Evolutionary conservation across 2,113 vertebrate species (phyloP).

Genomic region (Prolemur simus): DNA sequence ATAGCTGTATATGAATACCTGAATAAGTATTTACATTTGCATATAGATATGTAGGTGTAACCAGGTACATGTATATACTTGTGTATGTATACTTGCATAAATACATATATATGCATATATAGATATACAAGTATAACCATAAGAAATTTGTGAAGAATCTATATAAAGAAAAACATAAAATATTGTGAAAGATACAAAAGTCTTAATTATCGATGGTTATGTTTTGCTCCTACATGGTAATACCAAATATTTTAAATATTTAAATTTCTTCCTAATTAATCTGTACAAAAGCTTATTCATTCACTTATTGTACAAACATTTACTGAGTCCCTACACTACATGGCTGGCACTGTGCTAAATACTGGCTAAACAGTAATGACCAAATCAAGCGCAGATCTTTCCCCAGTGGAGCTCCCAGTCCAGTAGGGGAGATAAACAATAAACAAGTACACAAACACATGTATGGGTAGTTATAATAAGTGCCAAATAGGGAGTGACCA

Average conservation of each 20-base stretch:
- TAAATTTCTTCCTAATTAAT: not conserved
- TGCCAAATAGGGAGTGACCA: not conserved
- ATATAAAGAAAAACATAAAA: not conserved
- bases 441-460: not conserved
- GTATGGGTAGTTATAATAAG: not conserved
- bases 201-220: not conserved
- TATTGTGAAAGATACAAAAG: not conserved
- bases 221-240: not conserved
- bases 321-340: not conserved
- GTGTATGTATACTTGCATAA: not conserved
- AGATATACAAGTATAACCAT: not conserved
- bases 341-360: not conserved
- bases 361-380: not conserved
- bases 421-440: not conserved
- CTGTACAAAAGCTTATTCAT: not conserved
- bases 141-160: not conserved
- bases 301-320: not conserved
- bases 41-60: not conserved
- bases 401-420: not conserved
- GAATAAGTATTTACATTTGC: not conserved
- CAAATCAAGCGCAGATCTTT: not conserved
- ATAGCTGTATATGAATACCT: not conserved
- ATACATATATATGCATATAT: not conserved
- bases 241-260: not conserved
- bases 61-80: no score